Conservation (phyloP, 37 sponge, comb jelly and placozoan genomes). For the Chondrilla cf. caribensis region DNA sequence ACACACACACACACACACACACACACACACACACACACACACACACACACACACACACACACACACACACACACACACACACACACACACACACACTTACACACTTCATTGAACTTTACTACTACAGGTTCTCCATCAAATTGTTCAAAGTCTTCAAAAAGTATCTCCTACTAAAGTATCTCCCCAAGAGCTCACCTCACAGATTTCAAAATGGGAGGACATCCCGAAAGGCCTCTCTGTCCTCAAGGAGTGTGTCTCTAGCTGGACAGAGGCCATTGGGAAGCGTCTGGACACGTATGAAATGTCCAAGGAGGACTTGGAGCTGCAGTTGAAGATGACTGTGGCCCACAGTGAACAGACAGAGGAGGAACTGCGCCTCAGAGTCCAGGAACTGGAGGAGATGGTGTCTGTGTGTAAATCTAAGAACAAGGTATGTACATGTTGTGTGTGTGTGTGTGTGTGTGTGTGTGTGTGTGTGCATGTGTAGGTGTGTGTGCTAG, state of each 20-base stretch:
- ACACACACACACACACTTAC: too few species aligned
- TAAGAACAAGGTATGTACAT: background rate
- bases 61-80: too few species aligned
- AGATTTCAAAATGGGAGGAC: conserved; percentile 2
- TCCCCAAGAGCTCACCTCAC: background rate
- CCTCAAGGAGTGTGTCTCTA: background rate
- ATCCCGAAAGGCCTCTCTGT: background rate
- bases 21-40: too few species aligned
- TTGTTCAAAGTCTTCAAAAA: background rate
- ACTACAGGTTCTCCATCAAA: background rate
- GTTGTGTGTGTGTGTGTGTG: background rate
- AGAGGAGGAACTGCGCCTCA: background rate
- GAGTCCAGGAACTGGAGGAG: background rate
- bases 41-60: too few species aligned
- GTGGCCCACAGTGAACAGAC: conserved; percentile 39
- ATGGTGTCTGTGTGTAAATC: background rate
- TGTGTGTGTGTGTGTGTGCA: background rate
- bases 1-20: too few species aligned
- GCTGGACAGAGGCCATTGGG: background rate
- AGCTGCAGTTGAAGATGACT: conserved; percentile 59
- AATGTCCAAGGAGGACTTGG: conserved; percentile 34
- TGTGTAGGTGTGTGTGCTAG: background rate
- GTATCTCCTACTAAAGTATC: background rate
- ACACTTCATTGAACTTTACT: too few species aligned
- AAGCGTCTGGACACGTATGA: background rate